These are phyloP conservation scores for Drosophila falleni DNA, from an alignment of 2,888 invertebrate species.

Conservation along the genomic window DNA sequence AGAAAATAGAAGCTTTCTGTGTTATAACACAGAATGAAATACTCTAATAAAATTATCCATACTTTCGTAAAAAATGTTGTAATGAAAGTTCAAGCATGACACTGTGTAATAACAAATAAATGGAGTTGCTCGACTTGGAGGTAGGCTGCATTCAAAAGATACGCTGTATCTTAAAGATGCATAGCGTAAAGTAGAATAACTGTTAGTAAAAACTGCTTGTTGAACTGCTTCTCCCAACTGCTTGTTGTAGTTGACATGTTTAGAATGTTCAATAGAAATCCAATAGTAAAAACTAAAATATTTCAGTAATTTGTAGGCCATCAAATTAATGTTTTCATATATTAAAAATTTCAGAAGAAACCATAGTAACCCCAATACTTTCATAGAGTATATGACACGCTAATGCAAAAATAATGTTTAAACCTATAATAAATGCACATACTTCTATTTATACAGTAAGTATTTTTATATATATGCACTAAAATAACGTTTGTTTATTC, in stretches of 20 bases:
- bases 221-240: neutral
- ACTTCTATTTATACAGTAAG: conserved; percentile 2
- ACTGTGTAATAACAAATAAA: neutral
- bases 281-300: too few relatives aligned
- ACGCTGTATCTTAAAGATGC: neutral
- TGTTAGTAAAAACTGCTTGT: neutral
- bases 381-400: conserved; percentile 32
- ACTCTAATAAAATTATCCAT: conserved; percentile 13
- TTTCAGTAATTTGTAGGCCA: too few relatives aligned
- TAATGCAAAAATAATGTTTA: conserved; percentile 49
- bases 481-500: conserved; percentile 43
- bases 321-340: neutral
- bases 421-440: conserved; percentile 22
- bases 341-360: neutral
- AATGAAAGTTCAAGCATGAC: neutral
- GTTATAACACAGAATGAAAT: neutral
- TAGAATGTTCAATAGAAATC: too few relatives aligned
- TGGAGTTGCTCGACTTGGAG: neutral
- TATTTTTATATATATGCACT: neutral
- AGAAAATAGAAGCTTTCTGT: neutral
- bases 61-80: neutral
- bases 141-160: neutral
- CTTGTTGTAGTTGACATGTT: neutral
- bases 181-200: neutral
- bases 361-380: neutral